Evolutionary conservation across 2,113 vertebrate species (phyloP), one percentile per base, ranked within the genome.

Genomic region (Marmota monax): DNA sequence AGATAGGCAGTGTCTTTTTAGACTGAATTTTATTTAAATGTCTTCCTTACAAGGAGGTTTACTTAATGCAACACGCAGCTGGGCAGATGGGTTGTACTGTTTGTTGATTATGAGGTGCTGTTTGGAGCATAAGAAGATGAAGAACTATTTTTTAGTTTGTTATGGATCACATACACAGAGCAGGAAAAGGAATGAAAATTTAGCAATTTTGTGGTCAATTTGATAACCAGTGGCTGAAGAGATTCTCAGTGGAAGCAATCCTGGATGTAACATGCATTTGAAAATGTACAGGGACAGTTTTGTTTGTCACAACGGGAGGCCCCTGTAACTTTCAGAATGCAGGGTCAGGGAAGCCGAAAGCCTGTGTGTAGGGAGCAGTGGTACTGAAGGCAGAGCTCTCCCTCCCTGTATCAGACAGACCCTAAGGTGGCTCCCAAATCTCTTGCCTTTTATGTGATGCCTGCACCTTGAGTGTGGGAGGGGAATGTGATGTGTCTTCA

Each of bases 11-110:
- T 83, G 51, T 45, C 56, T 34, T 79, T 63, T 79, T 67, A 93
- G 11, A 42, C 11, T 80, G 67, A 92, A 25, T 85, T 94, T 83
- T 92, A 72, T 85, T 80, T 93, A 80, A 58, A 92, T 58, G 18
- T 77, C 69, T 91, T 39, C 34, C 7, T 84, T 65, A 29, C 27
- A 9, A 5, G 58, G 84, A 77, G 89, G 53, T 86, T 92, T 84
- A 65, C 32, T 45, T 73, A 29, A 16, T 72, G n/a, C 37, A 48
- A 22, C 88, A 39, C 4, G 7, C 0, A 12, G n/a, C 27, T 91
- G 69, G 22, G 7, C 61, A 10, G 17, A 27, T 72, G 65, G 56
- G 25, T 72, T 73, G n/a, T 37, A 17, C 45, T 20, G 25, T 48
- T 90, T 20, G 25, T 48, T 90, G 72, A 84, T 22, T 32, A 8